Percentiles rank a stretch among this genome's conserved stretches.
phyloP scores from a whole-genome alignment of 2,797 vertebrate species.

The Muraenolepis orangiensis region DNA sequence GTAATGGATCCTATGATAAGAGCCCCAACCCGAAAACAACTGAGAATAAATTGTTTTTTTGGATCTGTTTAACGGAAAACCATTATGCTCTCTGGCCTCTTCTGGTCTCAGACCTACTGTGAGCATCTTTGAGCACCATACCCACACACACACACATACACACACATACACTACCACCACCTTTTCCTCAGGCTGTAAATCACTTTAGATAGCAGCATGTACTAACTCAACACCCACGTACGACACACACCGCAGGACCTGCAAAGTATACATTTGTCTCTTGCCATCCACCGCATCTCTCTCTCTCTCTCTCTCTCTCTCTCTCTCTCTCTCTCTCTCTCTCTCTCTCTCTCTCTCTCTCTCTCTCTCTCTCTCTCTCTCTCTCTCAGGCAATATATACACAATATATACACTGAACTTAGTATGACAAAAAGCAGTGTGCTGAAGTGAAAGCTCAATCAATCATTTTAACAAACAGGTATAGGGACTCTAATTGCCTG shows the following conservation, averaged over 20 bases:
- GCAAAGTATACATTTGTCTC: neutral
- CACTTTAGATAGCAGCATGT: neutral
- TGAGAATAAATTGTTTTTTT: neutral
- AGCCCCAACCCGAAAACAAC: neutral
- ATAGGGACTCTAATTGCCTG: too few relatives aligned
- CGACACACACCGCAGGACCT: neutral
- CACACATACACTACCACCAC: too few relatives aligned
- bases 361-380: neutral
- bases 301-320: neutral
- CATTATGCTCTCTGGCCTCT: neutral
- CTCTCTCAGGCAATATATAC: too few relatives aligned
- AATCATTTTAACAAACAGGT: conserved; percentile 51
- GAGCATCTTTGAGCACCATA: neutral
- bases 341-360: neutral
- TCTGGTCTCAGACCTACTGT: neutral
- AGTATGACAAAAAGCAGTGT: conserved; percentile 51
- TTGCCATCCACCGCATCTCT: neutral
- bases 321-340: neutral
- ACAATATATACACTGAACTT: conserved; percentile 40
- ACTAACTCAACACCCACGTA: neutral
- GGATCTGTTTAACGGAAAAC: neutral
- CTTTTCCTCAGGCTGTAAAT: neutral
- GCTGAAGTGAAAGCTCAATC: conserved; percentile 53
- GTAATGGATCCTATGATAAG: neutral
- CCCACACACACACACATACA: too few relatives aligned